Evolutionary conservation across 1,140 invertebrate species (phyloP), one percentile per base, ranked within the genome.

Genomic region (Lordiphosa clarofinis): DNA sequence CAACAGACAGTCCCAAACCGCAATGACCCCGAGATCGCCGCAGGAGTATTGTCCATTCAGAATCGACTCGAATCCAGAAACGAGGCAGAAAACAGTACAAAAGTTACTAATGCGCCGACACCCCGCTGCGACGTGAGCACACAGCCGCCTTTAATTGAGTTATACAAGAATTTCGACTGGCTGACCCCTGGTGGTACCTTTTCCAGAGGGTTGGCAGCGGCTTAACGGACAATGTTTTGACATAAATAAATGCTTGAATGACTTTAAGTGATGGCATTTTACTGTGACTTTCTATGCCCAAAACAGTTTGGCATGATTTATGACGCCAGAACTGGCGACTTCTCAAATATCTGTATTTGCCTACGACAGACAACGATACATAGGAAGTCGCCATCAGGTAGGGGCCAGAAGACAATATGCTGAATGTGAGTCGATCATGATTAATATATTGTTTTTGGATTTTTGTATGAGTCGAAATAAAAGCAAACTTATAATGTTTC

Each of bases 201-300:
- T 48, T 63, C 24, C 21, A 43, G 40, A 66, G 67, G 66, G 66
- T 66, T 65, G 61, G 56, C 60, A 63, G 53, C 57, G 56, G 64
- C 73, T 69, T 62, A 76, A 66, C 68, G 73, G 43, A 84, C 50
- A 75, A 65, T 82, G 76, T 82, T 82, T 82, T 82, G 76, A 82
- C 76, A 82, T 84, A 84, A 73, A 84, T 78, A 82, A 76, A 84
- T 84, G 78, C 78, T 58, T 73, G 76, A 78, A 82, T 84, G 79
- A 82, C 56, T 84, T 84, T 73, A 82, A 84, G 78, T 82, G 76
- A 84, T 81, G 68, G 72, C 60, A 73, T 74, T 75, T 59, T 82
- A 53, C 72, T 70, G 70, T 73, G 75, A 75, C 71, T 81, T 82
- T 81, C 74, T 73, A 65, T 81, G 50, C 68, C 72, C 56, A 59